phyloP scores from a whole-genome alignment of 2,797 vertebrate species.

The Ctenosaura bakeri region DNA sequence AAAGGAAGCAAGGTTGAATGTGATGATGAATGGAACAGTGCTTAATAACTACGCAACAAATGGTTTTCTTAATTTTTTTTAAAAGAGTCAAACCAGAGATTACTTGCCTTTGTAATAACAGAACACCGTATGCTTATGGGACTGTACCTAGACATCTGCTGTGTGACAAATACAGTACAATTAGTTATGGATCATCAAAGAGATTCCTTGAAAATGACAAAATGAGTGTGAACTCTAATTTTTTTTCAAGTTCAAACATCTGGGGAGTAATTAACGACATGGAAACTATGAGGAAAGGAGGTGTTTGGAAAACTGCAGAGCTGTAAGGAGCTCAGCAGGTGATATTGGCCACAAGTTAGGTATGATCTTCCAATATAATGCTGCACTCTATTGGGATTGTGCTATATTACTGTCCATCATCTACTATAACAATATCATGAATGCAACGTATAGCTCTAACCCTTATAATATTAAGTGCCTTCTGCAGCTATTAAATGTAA shows the following conservation, averaged over 20 bases:
- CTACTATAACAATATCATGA: conserved; percentile 10
- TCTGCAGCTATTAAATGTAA: background rate
- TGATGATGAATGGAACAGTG: conserved; percentile 35
- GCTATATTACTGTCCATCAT: background rate
- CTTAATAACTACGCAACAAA: conserved; percentile 47
- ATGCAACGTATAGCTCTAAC: conserved; percentile 21
- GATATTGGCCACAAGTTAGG: conserved; percentile 55
- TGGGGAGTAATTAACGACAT: conserved; percentile 72
- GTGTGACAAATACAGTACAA: conserved; percentile 71
- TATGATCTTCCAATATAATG: conserved; percentile 34
- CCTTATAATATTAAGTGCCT: background rate
- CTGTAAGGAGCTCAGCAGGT: conserved; percentile 56
- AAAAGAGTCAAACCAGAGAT: background rate
- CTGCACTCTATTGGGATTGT: background rate
- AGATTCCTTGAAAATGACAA: conserved; percentile 64
- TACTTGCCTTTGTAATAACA: conserved; percentile 41
- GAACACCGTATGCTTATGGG: conserved; percentile 49
- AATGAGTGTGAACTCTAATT: conserved; percentile 63
- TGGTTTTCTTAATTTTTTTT: background rate
- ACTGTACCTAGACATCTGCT: conserved; percentile 66
- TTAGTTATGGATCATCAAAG: conserved; percentile 76
- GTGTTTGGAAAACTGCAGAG: conserved; percentile 55
- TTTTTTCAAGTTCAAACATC: conserved; percentile 66
- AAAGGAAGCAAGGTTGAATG: conserved; percentile 42
- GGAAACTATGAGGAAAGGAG: conserved; percentile 56